Evolutionary conservation across 1,140 invertebrate genomes (phyloP).

Genomic region (Brachionus rotundiformis): DNA sequence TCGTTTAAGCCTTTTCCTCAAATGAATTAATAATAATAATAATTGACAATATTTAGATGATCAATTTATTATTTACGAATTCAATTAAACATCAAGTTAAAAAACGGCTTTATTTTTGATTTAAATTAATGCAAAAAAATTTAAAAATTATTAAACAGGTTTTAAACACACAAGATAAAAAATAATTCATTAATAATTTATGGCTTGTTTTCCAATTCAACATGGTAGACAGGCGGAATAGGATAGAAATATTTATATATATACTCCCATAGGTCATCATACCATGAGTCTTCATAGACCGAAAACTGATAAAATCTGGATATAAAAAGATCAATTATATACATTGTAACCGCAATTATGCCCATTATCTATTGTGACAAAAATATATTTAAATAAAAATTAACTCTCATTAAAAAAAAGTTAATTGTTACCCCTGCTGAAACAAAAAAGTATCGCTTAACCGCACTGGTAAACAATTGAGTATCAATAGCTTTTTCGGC

Average conservation of each 20-base stretch:
- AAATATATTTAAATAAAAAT: not conserved
- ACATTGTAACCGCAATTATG: not conserved
- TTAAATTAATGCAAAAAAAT: not conserved
- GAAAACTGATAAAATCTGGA: slow-evolving; percentile 46
- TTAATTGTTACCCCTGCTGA: not conserved
- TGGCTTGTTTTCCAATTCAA: not conserved
- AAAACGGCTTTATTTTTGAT: not conserved
- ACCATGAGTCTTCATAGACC: slow-evolving; percentile 27
- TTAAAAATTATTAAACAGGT: not conserved
- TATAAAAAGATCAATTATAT: slow-evolving; percentile 1
- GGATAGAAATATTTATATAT: slow-evolving; percentile 36
- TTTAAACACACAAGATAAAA: not conserved
- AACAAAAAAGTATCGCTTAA: not conserved
- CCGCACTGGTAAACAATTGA: not conserved
- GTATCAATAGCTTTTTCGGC: not conserved
- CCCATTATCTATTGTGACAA: not conserved
- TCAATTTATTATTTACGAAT: not conserved
- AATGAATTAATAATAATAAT: too few species aligned
- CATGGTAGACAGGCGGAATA: slow-evolving; percentile 12
- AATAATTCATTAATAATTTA: too few species aligned
- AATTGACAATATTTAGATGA: too few species aligned
- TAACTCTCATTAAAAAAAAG: not conserved
- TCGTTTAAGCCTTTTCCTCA: too few species aligned
- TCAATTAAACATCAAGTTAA: too few species aligned
- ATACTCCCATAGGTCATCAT: slow-evolving; percentile 35